A percentile compares a stretch with the other conserved stretches of the same genome.
These are phyloP conservation scores for Aphelenchoides bicaudatus DNA, from an alignment of 2,888 invertebrate genomes.

Conservation along the genomic window DNA sequence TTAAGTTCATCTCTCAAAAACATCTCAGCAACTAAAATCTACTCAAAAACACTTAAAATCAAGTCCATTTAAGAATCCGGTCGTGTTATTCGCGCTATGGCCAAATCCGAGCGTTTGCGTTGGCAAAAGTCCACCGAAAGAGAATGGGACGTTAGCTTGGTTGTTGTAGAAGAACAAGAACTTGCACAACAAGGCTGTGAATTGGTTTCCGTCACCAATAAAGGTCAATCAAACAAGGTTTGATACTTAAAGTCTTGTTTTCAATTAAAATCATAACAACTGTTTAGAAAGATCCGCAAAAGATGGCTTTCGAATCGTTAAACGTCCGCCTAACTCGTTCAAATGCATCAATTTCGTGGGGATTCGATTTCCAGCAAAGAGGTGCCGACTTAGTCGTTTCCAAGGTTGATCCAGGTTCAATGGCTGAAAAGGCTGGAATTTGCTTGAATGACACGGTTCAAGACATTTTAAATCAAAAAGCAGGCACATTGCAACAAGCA, in stretches of 20 bases:
- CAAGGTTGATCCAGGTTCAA: conserved; percentile 37
- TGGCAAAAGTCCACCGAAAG: conserved; percentile 9
- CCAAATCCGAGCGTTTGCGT: neutral
- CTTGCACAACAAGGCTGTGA: neutral
- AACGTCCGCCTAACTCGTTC: conserved; percentile 53
- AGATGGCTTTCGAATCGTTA: conserved; percentile 50
- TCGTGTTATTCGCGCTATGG: no score
- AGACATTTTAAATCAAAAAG: conserved; percentile 17
- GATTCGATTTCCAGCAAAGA: conserved; percentile 40
- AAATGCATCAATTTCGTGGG: conserved; percentile 51
- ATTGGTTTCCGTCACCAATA: neutral
- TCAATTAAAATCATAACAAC: no score
- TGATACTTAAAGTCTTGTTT: no score
- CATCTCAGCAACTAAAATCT: no score
- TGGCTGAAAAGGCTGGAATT: conserved; percentile 52
- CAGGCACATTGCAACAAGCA: conserved; percentile 17
- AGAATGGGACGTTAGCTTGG: conserved; percentile 7
- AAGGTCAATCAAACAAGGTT: no score
- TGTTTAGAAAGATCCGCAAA: conserved; percentile 2
- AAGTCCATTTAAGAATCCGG: no score
- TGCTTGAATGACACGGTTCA: conserved; percentile 28
- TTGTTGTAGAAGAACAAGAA: neutral
- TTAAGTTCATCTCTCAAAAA: no score
- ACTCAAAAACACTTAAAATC: no score
- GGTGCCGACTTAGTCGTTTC: conserved; percentile 29